Conservation (phyloP, 2,113 vertebrate genomes). For the Chunga burmeisteri region DNA sequence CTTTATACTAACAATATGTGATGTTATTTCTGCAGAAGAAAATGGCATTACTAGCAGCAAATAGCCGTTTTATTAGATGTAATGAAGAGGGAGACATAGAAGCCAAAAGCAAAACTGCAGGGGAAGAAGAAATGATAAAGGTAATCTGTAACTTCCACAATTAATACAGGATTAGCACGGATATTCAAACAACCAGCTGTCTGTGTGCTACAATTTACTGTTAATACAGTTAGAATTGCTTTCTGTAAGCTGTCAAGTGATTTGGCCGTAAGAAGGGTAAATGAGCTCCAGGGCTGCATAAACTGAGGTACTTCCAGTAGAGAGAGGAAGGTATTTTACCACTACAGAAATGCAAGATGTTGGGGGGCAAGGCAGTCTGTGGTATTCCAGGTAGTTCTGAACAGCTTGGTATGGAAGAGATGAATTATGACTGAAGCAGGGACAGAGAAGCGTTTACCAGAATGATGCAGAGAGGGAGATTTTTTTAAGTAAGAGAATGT, state of each 20-base stretch:
- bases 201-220: neutral
- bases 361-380: neutral
- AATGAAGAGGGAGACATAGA: constrained; percentile 93
- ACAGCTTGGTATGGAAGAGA: neutral
- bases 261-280: neutral
- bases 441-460: neutral
- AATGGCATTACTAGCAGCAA: constrained; percentile 92
- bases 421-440: neutral
- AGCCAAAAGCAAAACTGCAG: constrained; percentile 90
- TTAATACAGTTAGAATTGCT: neutral
- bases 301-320: neutral
- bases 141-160: constrained; percentile 63
- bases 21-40: constrained; percentile 78
- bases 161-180: neutral
- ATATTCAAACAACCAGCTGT: neutral
- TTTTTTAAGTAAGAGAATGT: neutral
- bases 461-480: neutral
- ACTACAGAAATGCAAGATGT: neutral
- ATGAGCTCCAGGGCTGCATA: neutral
- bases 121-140: constrained; percentile 95
- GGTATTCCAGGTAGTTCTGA: neutral
- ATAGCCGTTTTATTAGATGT: constrained; percentile 94
- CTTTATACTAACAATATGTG: neutral
- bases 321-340: neutral
- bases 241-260: neutral